phyloP scores from a whole-genome alignment of 2,888 invertebrate species.

The Pollenia labialis region DNA sequence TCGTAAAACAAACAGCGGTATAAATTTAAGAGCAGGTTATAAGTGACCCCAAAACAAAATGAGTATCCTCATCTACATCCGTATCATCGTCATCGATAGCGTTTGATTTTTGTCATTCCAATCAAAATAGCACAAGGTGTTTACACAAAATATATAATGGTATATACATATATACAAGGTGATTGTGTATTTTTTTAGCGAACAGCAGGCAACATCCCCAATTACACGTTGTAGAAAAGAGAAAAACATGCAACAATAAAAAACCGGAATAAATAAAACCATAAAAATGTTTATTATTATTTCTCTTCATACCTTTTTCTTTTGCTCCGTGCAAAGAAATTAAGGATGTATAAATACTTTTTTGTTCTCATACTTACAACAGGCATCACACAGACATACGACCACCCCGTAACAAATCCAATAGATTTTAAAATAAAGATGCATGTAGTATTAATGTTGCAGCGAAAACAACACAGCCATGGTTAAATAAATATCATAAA shows the following conservation, averaged over 20 bases:
- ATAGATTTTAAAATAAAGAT: constrained; percentile 85
- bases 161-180: no score
- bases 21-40: constrained; percentile 89
- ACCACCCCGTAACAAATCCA: constrained; percentile 87
- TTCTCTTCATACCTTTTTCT: not conserved
- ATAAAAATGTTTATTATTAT: constrained; percentile 60
- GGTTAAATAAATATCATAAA: constrained; percentile 88
- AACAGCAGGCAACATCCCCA: constrained; percentile 40
- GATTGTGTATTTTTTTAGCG: constrained; percentile 15
- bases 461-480: constrained; percentile 87
- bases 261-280: constrained; percentile 70
- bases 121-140: constrained; percentile 49
- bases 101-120: constrained; percentile 37
- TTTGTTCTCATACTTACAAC: constrained; percentile 85
- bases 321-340: constrained; percentile 23
- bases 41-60: constrained; percentile 68
- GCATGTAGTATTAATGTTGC: constrained; percentile 86
- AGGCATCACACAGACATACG: constrained; percentile 88
- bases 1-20: constrained; percentile 90
- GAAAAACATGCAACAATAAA: constrained; percentile 33
- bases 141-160: no score
- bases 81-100: constrained; percentile 33
- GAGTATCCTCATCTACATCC: not conserved
- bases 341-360: constrained; percentile 50
- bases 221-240: constrained; percentile 30